Evolutionary conservation across 2,888 invertebrate genomes (phyloP).

Genomic region (Syrista parreyssii): DNA sequence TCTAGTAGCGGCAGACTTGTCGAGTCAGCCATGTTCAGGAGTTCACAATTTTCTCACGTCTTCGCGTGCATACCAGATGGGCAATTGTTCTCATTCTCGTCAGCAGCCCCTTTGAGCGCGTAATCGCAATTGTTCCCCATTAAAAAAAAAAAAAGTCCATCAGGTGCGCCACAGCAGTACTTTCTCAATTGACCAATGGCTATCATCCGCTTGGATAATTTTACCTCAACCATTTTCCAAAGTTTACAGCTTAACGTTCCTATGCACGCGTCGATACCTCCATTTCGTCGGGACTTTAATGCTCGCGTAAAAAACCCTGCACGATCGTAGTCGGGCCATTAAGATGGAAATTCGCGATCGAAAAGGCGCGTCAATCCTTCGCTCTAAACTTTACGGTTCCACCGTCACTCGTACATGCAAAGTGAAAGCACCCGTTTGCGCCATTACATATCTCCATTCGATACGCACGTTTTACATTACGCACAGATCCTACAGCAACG

Average conservation of each 20-base stretch:
- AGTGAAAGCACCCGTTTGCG: neutral
- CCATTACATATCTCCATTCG: neutral
- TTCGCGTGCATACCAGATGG: slow-evolving; percentile 31
- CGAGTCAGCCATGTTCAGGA: slow-evolving; percentile 24
- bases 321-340: neutral
- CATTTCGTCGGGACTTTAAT: neutral
- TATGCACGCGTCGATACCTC: neutral
- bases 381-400: neutral
- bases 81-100: slow-evolving; percentile 35
- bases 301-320: neutral
- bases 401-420: neutral
- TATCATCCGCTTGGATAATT: neutral
- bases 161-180: neutral
- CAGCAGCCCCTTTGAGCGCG: slow-evolving; percentile 25
- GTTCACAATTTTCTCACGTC: slow-evolving; percentile 37
- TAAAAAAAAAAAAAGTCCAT: neutral
- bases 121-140: neutral
- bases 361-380: neutral
- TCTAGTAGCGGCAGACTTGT: slow-evolving; percentile 26
- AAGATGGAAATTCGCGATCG: neutral
- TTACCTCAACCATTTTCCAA: neutral
- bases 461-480: neutral
- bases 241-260: neutral
- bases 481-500: neutral
- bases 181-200: neutral